phyloP scores from a whole-genome alignment of 2,888 invertebrate species.

The Graphium colonna region DNA sequence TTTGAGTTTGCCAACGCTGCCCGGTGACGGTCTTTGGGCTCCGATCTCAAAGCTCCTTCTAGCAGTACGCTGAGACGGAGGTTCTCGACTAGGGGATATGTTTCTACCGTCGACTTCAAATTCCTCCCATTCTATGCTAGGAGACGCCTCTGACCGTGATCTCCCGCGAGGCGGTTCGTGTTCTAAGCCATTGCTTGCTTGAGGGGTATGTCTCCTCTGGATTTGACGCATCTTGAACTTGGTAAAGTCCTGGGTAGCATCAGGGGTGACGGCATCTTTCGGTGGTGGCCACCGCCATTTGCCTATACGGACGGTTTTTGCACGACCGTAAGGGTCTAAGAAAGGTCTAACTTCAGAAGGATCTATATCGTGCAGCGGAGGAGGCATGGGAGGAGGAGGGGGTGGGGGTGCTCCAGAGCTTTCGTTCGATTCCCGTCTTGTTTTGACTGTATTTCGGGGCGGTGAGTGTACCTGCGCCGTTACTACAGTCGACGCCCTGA shows the following conservation, averaged over 20 bases:
- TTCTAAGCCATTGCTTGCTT: slow-evolving; percentile 69
- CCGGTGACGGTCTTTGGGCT: slow-evolving; percentile 89
- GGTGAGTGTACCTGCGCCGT: slow-evolving; percentile 78
- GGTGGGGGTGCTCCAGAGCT: slow-evolving; percentile 82
- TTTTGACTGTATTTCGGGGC: slow-evolving; percentile 61
- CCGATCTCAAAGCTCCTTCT: slow-evolving; percentile 89
- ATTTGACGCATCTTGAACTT: slow-evolving; percentile 94
- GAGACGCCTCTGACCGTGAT: slow-evolving; percentile 69
- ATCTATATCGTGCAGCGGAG: slow-evolving; percentile 89
- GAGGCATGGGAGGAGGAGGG: slow-evolving; percentile 95
- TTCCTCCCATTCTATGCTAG: slow-evolving; percentile 90
- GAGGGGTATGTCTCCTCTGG: slow-evolving; percentile 89
- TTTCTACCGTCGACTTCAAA: slow-evolving; percentile 85
- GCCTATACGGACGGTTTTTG: slow-evolving; percentile 96
- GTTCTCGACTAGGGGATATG: slow-evolving; percentile 58
- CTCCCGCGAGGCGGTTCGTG: slow-evolving; percentile 64
- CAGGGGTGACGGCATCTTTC: slow-evolving; percentile 83
- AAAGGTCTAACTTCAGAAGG: slow-evolving; percentile 91
- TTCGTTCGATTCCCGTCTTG: slow-evolving; percentile 62
- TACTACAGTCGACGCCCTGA: slow-evolving; percentile 65
- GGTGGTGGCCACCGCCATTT: slow-evolving; percentile 98
- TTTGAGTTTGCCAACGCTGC: slow-evolving; percentile 93
- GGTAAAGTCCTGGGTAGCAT: slow-evolving; percentile 88
- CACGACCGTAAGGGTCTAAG: slow-evolving; percentile 94
- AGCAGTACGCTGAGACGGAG: slow-evolving; percentile 63